Conservation (phyloP, 2,797 vertebrate genomes). For the Trachurus trachurus region DNA sequence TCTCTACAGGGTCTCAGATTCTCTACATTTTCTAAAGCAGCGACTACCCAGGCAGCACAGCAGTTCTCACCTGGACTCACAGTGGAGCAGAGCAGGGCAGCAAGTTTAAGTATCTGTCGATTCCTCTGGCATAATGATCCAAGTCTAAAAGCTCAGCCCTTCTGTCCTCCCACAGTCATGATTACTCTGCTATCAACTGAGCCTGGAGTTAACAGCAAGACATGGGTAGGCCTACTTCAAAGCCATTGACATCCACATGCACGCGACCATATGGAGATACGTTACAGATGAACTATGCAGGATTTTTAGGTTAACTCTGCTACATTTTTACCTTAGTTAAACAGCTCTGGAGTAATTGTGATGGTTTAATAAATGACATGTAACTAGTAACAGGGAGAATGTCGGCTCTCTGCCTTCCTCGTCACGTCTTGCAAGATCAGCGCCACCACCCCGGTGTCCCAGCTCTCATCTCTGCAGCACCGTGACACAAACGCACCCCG, state of each 20-base stretch:
- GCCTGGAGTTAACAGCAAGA: conserved; percentile 3
- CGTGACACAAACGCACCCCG: no score
- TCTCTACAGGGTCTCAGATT: no score
- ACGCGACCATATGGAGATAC: neutral
- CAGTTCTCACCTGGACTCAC: conserved; percentile 13
- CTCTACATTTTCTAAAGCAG: no score
- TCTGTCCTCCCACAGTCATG: conserved; percentile 24
- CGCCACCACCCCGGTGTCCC: no score
- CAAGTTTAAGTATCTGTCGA: conserved; percentile 36
- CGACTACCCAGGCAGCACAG: neutral
- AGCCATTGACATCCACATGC: neutral
- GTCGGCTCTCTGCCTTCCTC: no score
- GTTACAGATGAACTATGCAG: neutral
- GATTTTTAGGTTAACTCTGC: no score
- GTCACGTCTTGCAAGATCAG: no score
- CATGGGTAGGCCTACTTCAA: conserved; percentile 33
- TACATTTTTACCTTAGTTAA: no score
- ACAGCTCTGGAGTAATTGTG: no score
- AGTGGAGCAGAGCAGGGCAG: conserved; percentile 22
- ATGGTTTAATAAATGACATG: no score
- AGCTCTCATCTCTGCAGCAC: no score
- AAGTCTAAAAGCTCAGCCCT: conserved; percentile 40
- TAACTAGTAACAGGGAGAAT: no score
- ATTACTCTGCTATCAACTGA: conserved; percentile 30
- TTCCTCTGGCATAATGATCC: conserved; percentile 23